Base-by-base conservation (phyloP, 2,888 invertebrate genomes). In the Ophioninae sp. region DNA sequence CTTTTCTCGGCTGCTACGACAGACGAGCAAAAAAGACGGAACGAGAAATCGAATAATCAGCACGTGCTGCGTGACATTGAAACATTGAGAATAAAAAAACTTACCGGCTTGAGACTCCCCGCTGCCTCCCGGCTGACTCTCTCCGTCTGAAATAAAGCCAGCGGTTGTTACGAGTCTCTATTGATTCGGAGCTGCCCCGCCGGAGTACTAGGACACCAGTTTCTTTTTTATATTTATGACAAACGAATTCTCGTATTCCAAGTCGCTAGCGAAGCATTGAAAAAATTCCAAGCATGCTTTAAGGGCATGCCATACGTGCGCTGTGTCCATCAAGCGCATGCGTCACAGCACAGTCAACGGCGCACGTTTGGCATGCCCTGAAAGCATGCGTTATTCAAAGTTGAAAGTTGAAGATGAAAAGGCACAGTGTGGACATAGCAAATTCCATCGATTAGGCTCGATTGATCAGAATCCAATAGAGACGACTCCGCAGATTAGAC, bases 91-190 rank as follows among this genome's bases (percentile, higher is more conserved):
- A 3, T 30, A 30, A 87, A 77, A 79, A 76, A 80, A 88, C 87
- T 87, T 90, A 93, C 92, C 92, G 86, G 89, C 83, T 85, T 91
- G 90, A 68, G 89, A 84, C 86, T 91, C 91, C 83, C 89, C 87
- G 72, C 88, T 89, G 78, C 88, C 84, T 82, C 87, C 89, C 23
- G 91, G 89, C 82, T 92, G 91, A 79, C 88, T 91, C 81, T 92
- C 92, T 81, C 88, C 90, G 72, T 89, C 92, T 92, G 83, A 39
- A 87, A 79, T 74, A 39, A 83, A 75, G 37, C 64, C 30, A 83
- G 51, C n/a, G 17, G 13, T 37, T 6, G 72, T 23, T 79, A 61
- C 5, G 22, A 37, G 41, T 65, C 68, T 65, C 23, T 51, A 44
- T 64, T 64, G 20, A 75, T 69, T 44, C 30, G 6, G 6, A 44